Percentiles rank a stretch among this genome's conserved stretches.
phyloP scores from a whole-genome alignment of 2,113 vertebrate genomes.

The Anguilla rostrata region DNA sequence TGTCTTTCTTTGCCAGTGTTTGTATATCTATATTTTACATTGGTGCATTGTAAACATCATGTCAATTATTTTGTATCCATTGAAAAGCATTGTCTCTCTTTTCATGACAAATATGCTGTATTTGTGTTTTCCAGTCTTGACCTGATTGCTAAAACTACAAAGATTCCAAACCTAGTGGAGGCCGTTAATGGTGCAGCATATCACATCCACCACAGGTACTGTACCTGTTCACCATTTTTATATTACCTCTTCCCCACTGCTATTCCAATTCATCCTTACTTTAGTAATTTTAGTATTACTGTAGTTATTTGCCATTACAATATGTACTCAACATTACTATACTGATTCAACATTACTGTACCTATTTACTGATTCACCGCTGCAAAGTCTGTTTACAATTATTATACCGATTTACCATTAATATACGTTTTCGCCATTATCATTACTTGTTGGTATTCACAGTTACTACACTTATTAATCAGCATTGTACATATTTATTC shows the following conservation, averaged over 20 bases:
- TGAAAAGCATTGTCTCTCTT: conserved; percentile 11
- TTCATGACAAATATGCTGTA: conserved; percentile 29
- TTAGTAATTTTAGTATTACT: background rate
- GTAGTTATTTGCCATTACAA: background rate
- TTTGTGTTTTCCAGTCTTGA: conserved; percentile 64
- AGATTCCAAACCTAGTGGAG: conserved; percentile 71
- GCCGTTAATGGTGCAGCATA: conserved; percentile 70
- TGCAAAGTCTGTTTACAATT: background rate
- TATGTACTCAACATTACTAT: background rate
- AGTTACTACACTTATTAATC: background rate
- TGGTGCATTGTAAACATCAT: background rate
- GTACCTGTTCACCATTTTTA: conserved; percentile 31
- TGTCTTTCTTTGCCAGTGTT: background rate
- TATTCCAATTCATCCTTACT: background rate
- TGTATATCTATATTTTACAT: background rate
- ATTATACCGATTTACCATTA: background rate
- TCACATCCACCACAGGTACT: conserved; percentile 78
- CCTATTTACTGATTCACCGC: background rate
- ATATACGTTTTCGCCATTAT: background rate
- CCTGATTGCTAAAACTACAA: conserved; percentile 70
- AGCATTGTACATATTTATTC: too few relatives aligned
- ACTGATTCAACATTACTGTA: background rate
- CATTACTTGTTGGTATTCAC: background rate
- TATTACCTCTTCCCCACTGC: background rate
- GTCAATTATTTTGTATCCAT: conserved; percentile 43